Evolutionary conservation across 2,797 vertebrate genomes (phyloP), one percentile per base, ranked within the genome.

Genomic region (Rhinophrynus dorsalis): DNA sequence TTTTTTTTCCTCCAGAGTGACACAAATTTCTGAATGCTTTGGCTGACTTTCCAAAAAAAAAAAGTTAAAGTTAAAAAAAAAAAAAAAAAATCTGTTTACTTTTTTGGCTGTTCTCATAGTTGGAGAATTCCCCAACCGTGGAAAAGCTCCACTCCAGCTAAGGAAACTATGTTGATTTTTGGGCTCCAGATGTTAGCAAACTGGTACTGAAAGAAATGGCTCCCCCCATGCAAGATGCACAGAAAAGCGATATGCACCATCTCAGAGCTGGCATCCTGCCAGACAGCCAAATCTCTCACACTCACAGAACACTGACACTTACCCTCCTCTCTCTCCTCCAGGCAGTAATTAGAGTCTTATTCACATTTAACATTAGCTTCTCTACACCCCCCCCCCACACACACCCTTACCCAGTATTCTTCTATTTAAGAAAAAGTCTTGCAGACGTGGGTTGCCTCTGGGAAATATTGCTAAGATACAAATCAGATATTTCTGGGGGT

Each of bases 121-220:
- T 0, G 54, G 80, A 76, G 79, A 83, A 83, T 83, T 84, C 78
- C 81, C 75, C 77, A 58, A 40, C 75, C 76, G 61, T 2, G 1
- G 71, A 81, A 78, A 77, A 0, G 54, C 62, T 79, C 13, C 12
- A 73, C 59, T 77, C 68, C 27, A 64, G 76, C 68, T 66, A 73
- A 80, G 74, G 78, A 81, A 84, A 79, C 47, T 26, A 77, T 80
- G 77, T 26, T 78, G 71, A 76, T 50, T 66, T 17, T 66, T 62
- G 33, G 5, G 62, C 73, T 81, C 79, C 78, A 84, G 84, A 85
- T 83, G 82, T 80, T 73, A 74, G 77, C 38, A 71, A 68, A 68
- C 55, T 70, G 56, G 65, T 59, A 38, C 55, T 0, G 2, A 77
- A 81, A 74, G 52, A 75, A 20, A 63, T 66, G 48, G 42, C 64